Evolutionary conservation across 2,113 vertebrate species (phyloP).

Genomic region (Dasyornis broadbenti): DNA sequence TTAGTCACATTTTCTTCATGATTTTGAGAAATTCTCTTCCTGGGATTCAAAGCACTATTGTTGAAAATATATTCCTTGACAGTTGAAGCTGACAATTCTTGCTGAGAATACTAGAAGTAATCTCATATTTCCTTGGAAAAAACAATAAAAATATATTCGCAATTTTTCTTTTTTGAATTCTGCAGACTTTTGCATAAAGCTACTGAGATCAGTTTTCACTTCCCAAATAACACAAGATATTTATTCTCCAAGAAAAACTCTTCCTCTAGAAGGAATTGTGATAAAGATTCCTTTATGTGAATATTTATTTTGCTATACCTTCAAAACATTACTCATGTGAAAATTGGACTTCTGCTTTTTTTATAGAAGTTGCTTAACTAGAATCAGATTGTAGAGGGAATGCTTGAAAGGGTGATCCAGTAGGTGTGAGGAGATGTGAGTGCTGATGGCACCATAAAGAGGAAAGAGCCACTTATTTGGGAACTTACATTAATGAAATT

Average conservation of each 20-base stretch:
- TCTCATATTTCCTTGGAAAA: background rate
- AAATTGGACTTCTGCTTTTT: background rate
- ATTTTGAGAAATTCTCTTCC: background rate
- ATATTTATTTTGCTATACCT: background rate
- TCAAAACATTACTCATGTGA: background rate
- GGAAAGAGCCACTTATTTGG: background rate
- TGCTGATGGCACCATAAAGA: background rate
- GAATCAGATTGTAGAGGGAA: background rate
- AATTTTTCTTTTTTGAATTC: background rate
- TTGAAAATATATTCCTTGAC: background rate
- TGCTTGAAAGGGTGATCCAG: background rate
- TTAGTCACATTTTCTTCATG: background rate
- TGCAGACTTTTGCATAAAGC: background rate
- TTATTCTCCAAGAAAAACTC: background rate
- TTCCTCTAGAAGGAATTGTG: background rate
- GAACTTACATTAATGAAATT: background rate
- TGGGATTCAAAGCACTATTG: background rate
- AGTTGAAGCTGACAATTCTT: background rate
- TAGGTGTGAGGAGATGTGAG: background rate
- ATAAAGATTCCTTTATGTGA: constrained; percentile 15
- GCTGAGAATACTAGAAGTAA: background rate
- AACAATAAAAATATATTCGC: background rate
- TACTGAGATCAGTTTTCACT: background rate
- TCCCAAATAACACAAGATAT: background rate
- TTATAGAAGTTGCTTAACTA: background rate